Evolutionary conservation across 2,797 vertebrate species (phyloP).

Genomic region (Hyperoplus lanceolatus): DNA sequence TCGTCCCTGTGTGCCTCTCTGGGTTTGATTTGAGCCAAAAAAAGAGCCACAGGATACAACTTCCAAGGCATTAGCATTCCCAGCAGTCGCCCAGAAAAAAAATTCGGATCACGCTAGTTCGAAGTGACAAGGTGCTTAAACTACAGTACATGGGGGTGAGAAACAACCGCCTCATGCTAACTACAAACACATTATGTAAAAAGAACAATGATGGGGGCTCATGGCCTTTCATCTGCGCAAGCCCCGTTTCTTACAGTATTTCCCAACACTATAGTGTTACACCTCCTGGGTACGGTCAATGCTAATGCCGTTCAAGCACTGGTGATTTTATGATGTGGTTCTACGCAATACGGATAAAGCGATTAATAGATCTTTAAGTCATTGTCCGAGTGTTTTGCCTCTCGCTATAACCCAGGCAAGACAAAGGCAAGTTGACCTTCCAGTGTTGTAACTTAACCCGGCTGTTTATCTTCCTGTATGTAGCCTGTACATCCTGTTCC

Average conservation of each 20-base stretch:
- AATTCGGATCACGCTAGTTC: constrained; percentile 87
- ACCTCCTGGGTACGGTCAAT: constrained; percentile 61
- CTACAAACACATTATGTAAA: constrained; percentile 82
- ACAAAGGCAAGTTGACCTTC: background rate
- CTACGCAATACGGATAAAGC: constrained; percentile 14
- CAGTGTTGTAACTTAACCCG: background rate
- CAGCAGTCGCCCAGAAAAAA: constrained; percentile 82
- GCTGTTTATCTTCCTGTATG: background rate
- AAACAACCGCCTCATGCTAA: constrained; percentile 85
- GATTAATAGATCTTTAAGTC: constrained; percentile 19
- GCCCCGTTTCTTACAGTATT: constrained; percentile 62
- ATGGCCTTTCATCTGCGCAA: constrained; percentile 69
- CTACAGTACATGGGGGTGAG: constrained; percentile 84
- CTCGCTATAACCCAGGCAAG: constrained; percentile 2
- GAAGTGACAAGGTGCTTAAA: constrained; percentile 87
- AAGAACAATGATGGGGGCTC: constrained; percentile 53
- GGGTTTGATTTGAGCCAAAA: constrained; percentile 87
- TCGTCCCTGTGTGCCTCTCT: constrained; percentile 85
- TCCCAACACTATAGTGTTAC: constrained; percentile 79
- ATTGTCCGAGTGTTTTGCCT: constrained; percentile 20
- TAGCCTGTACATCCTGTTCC: background rate
- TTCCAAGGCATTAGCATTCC: constrained; percentile 85
- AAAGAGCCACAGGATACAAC: constrained; percentile 84
- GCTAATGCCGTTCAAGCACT: constrained; percentile 53
- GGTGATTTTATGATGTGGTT: constrained; percentile 52